Evolutionary conservation across 2,797 vertebrate species (phyloP).

Genomic region (Anableps anableps): DNA sequence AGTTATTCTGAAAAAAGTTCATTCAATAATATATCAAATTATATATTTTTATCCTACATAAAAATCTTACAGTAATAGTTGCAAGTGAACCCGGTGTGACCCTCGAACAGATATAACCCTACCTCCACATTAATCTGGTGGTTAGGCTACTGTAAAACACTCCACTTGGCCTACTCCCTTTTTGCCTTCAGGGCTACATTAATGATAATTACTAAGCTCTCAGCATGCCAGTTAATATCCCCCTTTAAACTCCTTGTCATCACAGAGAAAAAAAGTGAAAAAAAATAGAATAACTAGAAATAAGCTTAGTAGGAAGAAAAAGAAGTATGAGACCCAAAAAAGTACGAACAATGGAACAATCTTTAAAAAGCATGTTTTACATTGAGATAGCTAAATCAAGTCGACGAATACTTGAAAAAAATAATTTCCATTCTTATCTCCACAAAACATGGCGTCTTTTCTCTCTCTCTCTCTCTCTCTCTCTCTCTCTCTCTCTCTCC

Average conservation of each 20-base stretch:
- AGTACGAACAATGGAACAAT: slow-evolving; percentile 43
- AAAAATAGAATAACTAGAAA: slow-evolving; percentile 33
- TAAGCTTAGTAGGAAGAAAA: slow-evolving; percentile 29
- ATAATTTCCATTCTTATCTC: slow-evolving; percentile 74
- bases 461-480: slow-evolving; percentile 19
- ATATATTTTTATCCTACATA: slow-evolving; percentile 38
- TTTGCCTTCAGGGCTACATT: slow-evolving; percentile 68
- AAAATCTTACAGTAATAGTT: slow-evolving; percentile 34
- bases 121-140: slow-evolving; percentile 42
- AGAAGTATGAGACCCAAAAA: slow-evolving; percentile 10
- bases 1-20: slow-evolving; percentile 14
- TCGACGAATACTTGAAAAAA: slow-evolving; percentile 54
- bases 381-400: slow-evolving; percentile 57
- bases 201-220: slow-evolving; percentile 73
- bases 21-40: slow-evolving; percentile 21
- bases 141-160: slow-evolving; percentile 59
- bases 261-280: slow-evolving; percentile 3
- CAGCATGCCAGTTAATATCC: slow-evolving; percentile 63
- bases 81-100: slow-evolving; percentile 61
- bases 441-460: slow-evolving; percentile 70
- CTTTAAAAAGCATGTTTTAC: slow-evolving; percentile 50
- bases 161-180: slow-evolving; percentile 60
- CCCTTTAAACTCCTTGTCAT: slow-evolving; percentile 58
- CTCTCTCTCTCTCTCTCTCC: slow-evolving; percentile 2
- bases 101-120: slow-evolving; percentile 47